Conservation (phyloP, 2,797 vertebrate genomes). For the Podarcis siculus region DNA sequence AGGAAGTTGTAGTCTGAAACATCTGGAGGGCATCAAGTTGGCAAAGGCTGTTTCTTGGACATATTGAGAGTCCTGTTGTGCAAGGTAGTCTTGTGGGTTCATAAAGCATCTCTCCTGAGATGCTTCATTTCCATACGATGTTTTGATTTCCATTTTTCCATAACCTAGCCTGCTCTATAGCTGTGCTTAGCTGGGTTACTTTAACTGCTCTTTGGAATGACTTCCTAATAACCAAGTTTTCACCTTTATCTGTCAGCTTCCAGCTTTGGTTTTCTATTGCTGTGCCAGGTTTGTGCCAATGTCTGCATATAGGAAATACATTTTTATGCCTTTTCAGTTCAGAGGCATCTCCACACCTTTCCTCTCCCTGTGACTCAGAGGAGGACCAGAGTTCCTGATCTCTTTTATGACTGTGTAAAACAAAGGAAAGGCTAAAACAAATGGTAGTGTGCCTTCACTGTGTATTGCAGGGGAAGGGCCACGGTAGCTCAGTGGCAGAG, state of each 20-base stretch:
- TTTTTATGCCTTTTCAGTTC: background rate
- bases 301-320: background rate
- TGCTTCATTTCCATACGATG: background rate
- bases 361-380: no score
- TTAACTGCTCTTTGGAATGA: background rate
- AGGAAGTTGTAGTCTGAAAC: no score
- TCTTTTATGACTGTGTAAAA: background rate
- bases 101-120: no score
- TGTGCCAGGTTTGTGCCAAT: background rate
- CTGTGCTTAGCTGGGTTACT: slow-evolving; percentile 16
- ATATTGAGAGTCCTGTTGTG: background rate
- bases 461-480: no score
- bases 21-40: background rate
- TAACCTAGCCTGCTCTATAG: background rate
- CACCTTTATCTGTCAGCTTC: slow-evolving; percentile 14
- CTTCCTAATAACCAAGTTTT: background rate
- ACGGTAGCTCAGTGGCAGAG: no score
- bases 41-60: background rate
- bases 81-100: background rate
- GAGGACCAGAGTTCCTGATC: background rate
- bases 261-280: background rate
- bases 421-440: background rate
- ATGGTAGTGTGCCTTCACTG: background rate
- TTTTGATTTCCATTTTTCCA: background rate
- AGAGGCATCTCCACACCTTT: background rate